phyloP scores from a whole-genome alignment of 2,113 vertebrate species.

The Noturus placidus region DNA sequence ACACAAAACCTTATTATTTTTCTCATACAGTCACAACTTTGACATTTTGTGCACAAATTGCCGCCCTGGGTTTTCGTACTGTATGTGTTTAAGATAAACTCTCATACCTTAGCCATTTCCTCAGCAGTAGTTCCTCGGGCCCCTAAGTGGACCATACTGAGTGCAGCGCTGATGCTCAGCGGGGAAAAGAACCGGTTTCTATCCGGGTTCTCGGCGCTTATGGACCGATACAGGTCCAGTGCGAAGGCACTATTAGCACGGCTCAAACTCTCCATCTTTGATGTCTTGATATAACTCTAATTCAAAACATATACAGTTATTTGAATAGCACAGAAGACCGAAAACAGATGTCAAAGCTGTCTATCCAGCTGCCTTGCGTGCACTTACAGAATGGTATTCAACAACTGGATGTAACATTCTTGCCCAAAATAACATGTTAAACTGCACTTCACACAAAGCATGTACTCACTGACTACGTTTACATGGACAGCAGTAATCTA shows the following conservation, averaged over 20 bases:
- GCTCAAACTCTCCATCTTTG: conserved; percentile 74
- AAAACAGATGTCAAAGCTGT: background rate
- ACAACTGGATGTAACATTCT: background rate
- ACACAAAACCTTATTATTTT: background rate
- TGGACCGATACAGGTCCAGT: conserved; percentile 73
- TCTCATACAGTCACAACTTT: background rate
- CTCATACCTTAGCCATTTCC: conserved; percentile 83
- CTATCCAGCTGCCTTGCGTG: background rate
- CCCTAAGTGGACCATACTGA: conserved; percentile 85
- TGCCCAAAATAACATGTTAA: no score
- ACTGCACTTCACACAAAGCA: no score
- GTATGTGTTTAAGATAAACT: background rate
- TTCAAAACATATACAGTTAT: background rate
- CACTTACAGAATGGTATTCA: background rate
- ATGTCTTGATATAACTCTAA: conserved; percentile 1
- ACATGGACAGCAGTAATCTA: no score
- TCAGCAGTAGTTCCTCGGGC: conserved; percentile 74
- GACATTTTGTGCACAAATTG: background rate
- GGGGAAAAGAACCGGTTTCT: conserved; percentile 84
- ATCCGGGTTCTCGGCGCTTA: conserved; percentile 57
- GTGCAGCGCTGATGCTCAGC: conserved; percentile 81
- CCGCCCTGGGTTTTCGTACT: no score
- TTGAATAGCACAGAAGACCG: background rate
- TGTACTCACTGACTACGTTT: no score
- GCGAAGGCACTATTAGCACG: conserved; percentile 79